Evolutionary conservation across 2,113 vertebrate species (phyloP).

Genomic region (Clarias macrocephalus): DNA sequence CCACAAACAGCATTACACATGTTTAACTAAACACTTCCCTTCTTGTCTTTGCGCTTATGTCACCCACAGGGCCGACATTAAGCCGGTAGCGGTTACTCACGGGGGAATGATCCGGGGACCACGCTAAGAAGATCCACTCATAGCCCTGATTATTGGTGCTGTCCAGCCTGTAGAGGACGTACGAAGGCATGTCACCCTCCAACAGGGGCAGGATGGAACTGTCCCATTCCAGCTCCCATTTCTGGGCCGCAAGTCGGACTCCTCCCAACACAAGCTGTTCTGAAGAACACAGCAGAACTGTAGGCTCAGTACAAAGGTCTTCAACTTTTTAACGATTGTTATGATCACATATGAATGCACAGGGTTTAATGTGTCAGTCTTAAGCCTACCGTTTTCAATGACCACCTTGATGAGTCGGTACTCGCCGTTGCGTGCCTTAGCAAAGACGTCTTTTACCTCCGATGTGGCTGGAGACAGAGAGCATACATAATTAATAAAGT

Average conservation of each 20-base stretch:
- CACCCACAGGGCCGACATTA: no score
- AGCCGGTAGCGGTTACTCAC: slow-evolving; percentile 68
- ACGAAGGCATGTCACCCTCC: slow-evolving; percentile 83
- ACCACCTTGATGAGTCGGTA: slow-evolving; percentile 85
- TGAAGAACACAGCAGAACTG: slow-evolving; percentile 53
- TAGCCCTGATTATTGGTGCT: slow-evolving; percentile 86
- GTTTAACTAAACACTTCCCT: not conserved
- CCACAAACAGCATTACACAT: no score
- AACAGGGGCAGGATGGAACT: slow-evolving; percentile 78
- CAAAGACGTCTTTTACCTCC: slow-evolving; percentile 82
- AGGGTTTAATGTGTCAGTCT: not conserved
- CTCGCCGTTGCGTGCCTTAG: slow-evolving; percentile 84
- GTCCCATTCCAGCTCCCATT: slow-evolving; percentile 87
- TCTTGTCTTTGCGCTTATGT: not conserved
- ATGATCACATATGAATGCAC: not conserved
- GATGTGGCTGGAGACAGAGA: slow-evolving; percentile 71
- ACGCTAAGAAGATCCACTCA: slow-evolving; percentile 88
- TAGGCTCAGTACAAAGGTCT: not conserved
- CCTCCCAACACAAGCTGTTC: slow-evolving; percentile 82
- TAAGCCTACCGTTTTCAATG: slow-evolving; percentile 78
- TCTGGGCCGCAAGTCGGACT: slow-evolving; percentile 65
- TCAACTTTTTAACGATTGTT: not conserved
- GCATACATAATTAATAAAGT: not conserved
- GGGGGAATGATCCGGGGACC: slow-evolving; percentile 86
- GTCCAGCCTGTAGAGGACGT: slow-evolving; percentile 86